phyloP scores from a whole-genome alignment of 2,113 vertebrate species.

The Corvus moneduloides region DNA sequence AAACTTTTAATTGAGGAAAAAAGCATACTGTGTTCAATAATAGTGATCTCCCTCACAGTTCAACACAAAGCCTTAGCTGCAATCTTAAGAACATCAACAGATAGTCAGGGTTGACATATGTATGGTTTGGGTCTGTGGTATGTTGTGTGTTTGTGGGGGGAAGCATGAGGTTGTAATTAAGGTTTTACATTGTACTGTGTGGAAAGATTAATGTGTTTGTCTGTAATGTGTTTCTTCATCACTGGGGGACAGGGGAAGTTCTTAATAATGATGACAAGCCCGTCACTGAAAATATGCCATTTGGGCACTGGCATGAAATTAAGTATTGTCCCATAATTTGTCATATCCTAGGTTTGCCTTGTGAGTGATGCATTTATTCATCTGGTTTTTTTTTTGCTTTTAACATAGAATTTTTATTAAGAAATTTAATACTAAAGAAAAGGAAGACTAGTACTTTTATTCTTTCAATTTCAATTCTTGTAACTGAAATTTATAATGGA shows the following conservation, averaged over 20 bases:
- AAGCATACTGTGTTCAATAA: neutral
- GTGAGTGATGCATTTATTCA: neutral
- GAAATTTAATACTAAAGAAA: neutral
- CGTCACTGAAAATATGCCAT: constrained; percentile 50
- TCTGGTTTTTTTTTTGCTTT: neutral
- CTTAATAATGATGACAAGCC: constrained; percentile 61
- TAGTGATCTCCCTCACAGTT: neutral
- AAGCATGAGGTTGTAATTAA: constrained; percentile 67
- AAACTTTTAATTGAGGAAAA: neutral
- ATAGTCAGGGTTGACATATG: constrained; percentile 25
- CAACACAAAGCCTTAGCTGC: neutral
- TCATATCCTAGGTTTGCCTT: constrained; percentile 50
- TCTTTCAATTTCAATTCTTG: neutral
- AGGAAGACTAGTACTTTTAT: neutral
- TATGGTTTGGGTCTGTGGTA: neutral
- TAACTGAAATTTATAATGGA: neutral
- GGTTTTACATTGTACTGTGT: constrained; percentile 55
- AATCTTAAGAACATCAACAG: neutral
- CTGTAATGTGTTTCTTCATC: constrained; percentile 63
- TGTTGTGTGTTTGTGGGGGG: constrained; percentile 36
- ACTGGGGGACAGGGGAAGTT: constrained; percentile 41
- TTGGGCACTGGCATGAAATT: constrained; percentile 44
- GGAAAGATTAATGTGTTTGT: constrained; percentile 66
- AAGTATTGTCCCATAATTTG: constrained; percentile 62
- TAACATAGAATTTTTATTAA: neutral